Percentiles rank a stretch among this genome's conserved stretches.
phyloP scores from a whole-genome alignment of 1,140 invertebrate genomes.

The Hermetia illucens region DNA sequence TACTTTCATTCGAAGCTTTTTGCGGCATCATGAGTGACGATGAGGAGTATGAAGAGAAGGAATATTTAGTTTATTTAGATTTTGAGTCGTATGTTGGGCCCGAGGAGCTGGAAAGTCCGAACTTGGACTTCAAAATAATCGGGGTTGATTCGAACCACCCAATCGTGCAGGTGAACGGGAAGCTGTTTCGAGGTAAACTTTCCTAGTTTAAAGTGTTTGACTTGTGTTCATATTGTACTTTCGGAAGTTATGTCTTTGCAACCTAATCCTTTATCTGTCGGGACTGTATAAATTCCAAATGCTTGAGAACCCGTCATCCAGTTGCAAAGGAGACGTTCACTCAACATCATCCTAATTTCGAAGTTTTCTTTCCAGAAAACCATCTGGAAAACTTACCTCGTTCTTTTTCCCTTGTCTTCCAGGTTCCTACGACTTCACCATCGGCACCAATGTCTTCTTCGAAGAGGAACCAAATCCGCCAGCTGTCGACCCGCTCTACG shows the following conservation, averaged over 20 bases:
- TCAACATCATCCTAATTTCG: too few relatives aligned
- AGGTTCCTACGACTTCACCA: conserved; percentile 35
- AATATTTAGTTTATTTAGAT: conserved; percentile 23
- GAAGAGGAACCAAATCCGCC: conserved; percentile 28
- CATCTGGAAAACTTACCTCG: neutral
- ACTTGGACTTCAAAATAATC: conserved; percentile 29
- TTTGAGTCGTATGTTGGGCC: conserved; percentile 22
- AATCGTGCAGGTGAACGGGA: conserved; percentile 38
- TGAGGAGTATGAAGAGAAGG: conserved; percentile 20
- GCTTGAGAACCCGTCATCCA: too few relatives aligned
- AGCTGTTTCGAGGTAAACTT: conserved; percentile 25
- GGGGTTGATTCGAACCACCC: conserved; percentile 38
- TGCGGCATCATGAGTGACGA: too few relatives aligned
- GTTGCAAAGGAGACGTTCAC: too few relatives aligned
- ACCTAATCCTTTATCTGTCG: neutral
- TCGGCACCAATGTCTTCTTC: conserved; percentile 38
- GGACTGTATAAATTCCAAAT: neutral
- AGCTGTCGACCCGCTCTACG: conserved; percentile 33
- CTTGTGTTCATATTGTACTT: neutral
- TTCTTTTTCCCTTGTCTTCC: neutral
- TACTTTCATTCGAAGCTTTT: too few relatives aligned
- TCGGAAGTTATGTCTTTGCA: neutral
- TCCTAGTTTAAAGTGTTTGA: neutral
- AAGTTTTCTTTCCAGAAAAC: neutral
- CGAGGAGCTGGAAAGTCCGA: conserved; percentile 16